Evolutionary conservation across 1,140 invertebrate genomes (phyloP).

Genomic region (Danaus melanippus): DNA sequence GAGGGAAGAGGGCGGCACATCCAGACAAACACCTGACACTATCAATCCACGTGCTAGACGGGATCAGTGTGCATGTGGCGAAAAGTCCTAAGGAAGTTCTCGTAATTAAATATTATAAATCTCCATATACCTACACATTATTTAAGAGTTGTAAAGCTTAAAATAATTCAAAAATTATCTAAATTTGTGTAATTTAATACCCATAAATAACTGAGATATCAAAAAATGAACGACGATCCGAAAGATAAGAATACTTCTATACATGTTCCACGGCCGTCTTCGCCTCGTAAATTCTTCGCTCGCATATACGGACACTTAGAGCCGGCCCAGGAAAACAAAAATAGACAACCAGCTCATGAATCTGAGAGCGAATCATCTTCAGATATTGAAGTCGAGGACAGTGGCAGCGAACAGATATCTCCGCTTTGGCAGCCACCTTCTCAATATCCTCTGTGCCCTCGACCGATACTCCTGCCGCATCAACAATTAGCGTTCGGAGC

Average conservation of each 20-base stretch:
- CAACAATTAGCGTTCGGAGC: conserved; percentile 71
- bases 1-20: conserved; percentile 37
- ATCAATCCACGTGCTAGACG: conserved; percentile 46
- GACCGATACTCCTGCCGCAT: conserved; percentile 51
- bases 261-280: conserved; percentile 71
- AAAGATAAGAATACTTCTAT: conserved; percentile 32
- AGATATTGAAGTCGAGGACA: conserved; percentile 62
- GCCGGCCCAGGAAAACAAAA: conserved; percentile 26
- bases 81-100: too few relatives aligned
- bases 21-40: conserved; percentile 43
- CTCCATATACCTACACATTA: too few relatives aligned
- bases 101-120: too few relatives aligned
- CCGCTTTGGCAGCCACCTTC: conserved; percentile 47
- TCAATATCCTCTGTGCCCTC: conserved; percentile 49
- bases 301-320: conserved; percentile 78
- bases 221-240: conserved; percentile 30
- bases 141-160: too few relatives aligned
- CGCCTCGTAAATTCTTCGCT: conserved; percentile 78
- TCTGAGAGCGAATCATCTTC: conserved; percentile 60
- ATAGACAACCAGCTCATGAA: conserved; percentile 17
- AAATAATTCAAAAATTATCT: too few relatives aligned
- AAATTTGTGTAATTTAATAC: too few relatives aligned
- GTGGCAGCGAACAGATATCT: conserved; percentile 15
- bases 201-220: too few relatives aligned
- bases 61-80: conserved; percentile 37